Evolutionary conservation across 2,113 vertebrate species (phyloP).

Genomic region (Hippolais icterina): DNA sequence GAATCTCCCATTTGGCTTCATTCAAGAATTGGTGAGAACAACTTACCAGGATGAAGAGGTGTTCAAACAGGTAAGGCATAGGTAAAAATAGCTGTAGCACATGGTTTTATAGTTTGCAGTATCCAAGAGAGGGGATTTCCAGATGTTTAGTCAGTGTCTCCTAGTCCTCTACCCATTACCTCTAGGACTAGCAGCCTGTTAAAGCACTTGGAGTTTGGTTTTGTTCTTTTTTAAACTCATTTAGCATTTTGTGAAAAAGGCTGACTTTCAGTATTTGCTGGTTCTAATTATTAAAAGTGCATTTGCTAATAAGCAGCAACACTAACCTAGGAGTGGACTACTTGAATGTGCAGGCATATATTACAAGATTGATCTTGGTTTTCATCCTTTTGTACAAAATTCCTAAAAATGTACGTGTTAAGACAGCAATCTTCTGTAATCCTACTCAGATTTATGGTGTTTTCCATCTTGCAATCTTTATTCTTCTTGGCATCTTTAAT

Average conservation of each 20-base stretch:
- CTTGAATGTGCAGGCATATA: neutral
- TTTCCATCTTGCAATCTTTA: neutral
- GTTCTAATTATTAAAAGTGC: neutral
- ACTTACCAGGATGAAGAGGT: conserved; percentile 95
- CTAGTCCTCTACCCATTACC: fast-evolving
- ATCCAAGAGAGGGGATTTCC: neutral
- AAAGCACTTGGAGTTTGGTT: neutral
- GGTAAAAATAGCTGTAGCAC: neutral
- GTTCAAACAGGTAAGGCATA: conserved; percentile 88
- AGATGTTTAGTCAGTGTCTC: neutral
- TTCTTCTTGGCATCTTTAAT: neutral
- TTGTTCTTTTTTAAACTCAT: neutral
- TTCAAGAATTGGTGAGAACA: conserved; percentile 93
- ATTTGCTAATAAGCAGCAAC: neutral
- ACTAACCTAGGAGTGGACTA: neutral
- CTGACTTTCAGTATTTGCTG: neutral
- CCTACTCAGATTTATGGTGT: neutral
- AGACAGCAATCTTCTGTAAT: neutral
- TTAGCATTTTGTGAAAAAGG: neutral
- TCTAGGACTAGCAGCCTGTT: neutral
- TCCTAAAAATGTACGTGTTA: neutral
- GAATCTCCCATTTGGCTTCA: conserved; percentile 96
- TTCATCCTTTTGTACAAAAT: neutral
- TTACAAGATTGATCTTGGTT: neutral
- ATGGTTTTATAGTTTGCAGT: neutral